These are phyloP conservation scores for Chaetogeoica ovagalla DNA, from an alignment of 2,888 invertebrate species.

Conservation along the genomic window DNA sequence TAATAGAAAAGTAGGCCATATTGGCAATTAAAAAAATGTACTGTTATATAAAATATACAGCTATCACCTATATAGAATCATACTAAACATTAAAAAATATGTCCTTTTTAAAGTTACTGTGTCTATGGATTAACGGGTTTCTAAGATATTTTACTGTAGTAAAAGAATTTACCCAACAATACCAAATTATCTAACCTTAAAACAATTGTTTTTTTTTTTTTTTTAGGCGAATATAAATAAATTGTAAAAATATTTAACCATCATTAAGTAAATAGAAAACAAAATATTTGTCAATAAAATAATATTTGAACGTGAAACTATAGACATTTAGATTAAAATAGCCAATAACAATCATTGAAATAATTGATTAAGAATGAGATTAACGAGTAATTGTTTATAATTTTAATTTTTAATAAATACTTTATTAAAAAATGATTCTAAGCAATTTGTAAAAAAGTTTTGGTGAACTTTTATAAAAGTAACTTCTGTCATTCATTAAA, in stretches of 20 bases:
- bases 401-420: neutral
- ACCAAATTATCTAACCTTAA: neutral
- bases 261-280: too few relatives aligned
- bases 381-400: neutral
- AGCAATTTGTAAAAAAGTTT: neutral
- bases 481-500: neutral
- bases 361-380: neutral
- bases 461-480: constrained; percentile 8
- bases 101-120: too few relatives aligned
- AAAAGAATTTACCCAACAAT: neutral
- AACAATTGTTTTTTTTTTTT: neutral
- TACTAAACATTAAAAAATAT: too few relatives aligned
- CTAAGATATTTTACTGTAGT: too few relatives aligned
- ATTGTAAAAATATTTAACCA: too few relatives aligned
- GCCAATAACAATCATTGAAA: neutral
- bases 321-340: neutral
- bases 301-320: neutral
- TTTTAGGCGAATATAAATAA: constrained; percentile 32
- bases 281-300: neutral
- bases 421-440: neutral
- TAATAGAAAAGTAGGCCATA: neutral
- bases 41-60: too few relatives aligned
- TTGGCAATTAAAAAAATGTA: neutral
- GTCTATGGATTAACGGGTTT: too few relatives aligned
- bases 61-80: too few relatives aligned